Evolutionary conservation across 2,113 vertebrate species (phyloP).

Genomic region (Tympanuchus pallidicinctus): DNA sequence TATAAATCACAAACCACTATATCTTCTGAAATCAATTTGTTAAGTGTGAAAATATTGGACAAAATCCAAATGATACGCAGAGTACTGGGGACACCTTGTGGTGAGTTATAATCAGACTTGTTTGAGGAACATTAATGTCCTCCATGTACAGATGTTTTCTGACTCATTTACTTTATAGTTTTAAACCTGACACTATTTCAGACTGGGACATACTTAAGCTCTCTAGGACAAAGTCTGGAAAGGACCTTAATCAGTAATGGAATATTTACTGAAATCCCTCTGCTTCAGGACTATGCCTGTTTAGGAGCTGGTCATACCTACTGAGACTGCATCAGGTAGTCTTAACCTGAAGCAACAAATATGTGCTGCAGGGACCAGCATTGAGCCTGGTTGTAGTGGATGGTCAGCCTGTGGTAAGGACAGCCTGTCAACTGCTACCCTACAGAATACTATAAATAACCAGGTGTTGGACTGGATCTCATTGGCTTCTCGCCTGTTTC

Average conservation of each 20-base stretch:
- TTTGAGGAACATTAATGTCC: background rate
- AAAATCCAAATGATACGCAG: background rate
- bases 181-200: background rate
- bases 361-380: background rate
- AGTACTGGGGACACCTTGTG: background rate
- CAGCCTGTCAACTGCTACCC: background rate
- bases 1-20: background rate
- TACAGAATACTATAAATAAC: background rate
- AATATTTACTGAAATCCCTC: background rate
- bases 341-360: background rate
- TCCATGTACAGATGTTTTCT: background rate
- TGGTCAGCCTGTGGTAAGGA: rapidly evolving
- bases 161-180: background rate
- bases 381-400: background rate
- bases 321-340: too few relatives aligned
- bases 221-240: background rate
- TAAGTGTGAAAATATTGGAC: background rate
- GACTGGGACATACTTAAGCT: background rate
- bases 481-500: background rate
- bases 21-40: background rate
- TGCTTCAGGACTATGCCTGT: background rate
- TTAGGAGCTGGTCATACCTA: background rate
- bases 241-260: background rate
- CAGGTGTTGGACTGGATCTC: rapidly evolving
- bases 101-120: background rate